Conservation (phyloP, 2,113 vertebrate species). For the Oncorhynchus mykiss region DNA sequence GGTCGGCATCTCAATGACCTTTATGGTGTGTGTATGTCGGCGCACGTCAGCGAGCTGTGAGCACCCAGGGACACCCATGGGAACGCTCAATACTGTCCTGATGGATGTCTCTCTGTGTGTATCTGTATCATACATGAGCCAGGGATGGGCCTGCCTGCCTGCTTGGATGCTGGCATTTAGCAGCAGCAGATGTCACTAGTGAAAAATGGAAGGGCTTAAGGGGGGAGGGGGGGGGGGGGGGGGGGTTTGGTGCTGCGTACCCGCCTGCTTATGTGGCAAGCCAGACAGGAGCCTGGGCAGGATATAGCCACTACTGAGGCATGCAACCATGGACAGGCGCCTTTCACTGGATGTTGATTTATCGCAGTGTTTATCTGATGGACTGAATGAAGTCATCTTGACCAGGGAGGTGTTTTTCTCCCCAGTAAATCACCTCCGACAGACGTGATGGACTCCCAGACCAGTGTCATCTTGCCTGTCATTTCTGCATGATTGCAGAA, state of each 20-base stretch:
- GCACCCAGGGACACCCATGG: too few relatives aligned
- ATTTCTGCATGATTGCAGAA: neutral
- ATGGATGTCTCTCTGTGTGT: neutral
- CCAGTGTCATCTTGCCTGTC: neutral
- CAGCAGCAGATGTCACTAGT: neutral
- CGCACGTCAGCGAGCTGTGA: too few relatives aligned
- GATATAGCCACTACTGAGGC: neutral
- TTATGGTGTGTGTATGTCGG: too few relatives aligned
- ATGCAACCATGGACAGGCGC: neutral
- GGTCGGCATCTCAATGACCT: too few relatives aligned
- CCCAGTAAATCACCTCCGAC: too few relatives aligned
- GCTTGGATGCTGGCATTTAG: neutral
- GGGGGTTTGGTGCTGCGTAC: conserved; percentile 1
- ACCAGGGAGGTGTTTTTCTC: neutral
- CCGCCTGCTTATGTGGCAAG: too few relatives aligned
- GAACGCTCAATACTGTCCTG: too few relatives aligned
- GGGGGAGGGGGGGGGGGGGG: neutral
- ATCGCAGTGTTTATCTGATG: neutral
- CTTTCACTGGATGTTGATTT: neutral
- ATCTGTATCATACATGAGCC: too few relatives aligned
- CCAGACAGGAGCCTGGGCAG: neutral
- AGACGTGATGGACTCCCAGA: too few relatives aligned
- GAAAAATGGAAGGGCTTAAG: conserved; percentile 4
- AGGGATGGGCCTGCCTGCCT: neutral
- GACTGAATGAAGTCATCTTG: too few relatives aligned